Conservation (phyloP, 37 sponge, comb jelly and placozoan species). For the Chondrilla cf. caribensis region DNA sequence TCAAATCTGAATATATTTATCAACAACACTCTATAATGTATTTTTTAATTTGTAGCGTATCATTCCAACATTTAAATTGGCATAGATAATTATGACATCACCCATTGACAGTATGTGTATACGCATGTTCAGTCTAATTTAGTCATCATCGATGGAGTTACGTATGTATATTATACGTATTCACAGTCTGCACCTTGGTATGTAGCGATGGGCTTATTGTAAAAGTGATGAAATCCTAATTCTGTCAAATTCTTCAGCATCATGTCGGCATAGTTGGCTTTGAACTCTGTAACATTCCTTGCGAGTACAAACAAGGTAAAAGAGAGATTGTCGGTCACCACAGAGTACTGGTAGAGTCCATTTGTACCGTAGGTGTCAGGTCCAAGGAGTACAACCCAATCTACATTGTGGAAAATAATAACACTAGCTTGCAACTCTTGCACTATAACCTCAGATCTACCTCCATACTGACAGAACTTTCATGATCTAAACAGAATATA, state of each 20-base stretch:
- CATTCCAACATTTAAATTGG: no score
- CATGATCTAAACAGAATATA: no score
- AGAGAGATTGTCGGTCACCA: neutral
- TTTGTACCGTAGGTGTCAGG: slow-evolving; percentile 14
- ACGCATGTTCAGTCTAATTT: no score
- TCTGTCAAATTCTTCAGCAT: slow-evolving; percentile 2
- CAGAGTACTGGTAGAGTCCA: slow-evolving; percentile 26
- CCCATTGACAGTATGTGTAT: no score
- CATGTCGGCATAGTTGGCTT: neutral
- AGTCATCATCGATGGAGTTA: no score
- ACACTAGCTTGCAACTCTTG: no score
- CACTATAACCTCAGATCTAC: no score
- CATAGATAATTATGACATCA: no score
- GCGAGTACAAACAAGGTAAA: slow-evolving; percentile 15
- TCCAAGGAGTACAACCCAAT: slow-evolving; percentile 25
- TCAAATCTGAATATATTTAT: no score
- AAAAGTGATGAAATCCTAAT: slow-evolving; percentile 14
- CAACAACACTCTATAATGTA: no score
- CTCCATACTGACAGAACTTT: no score
- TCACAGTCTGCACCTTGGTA: slow-evolving; percentile 16
- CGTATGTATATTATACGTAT: slow-evolving; percentile 1
- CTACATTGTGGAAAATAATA: neutral
- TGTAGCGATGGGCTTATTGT: slow-evolving; percentile 4
- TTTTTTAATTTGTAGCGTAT: no score
- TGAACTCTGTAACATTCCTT: slow-evolving; percentile 20